A percentile compares a stretch with the other conserved stretches of the same genome.
phyloP scores from a whole-genome alignment of 2,888 invertebrate genomes.

The Falcaria lacertinaria region DNA sequence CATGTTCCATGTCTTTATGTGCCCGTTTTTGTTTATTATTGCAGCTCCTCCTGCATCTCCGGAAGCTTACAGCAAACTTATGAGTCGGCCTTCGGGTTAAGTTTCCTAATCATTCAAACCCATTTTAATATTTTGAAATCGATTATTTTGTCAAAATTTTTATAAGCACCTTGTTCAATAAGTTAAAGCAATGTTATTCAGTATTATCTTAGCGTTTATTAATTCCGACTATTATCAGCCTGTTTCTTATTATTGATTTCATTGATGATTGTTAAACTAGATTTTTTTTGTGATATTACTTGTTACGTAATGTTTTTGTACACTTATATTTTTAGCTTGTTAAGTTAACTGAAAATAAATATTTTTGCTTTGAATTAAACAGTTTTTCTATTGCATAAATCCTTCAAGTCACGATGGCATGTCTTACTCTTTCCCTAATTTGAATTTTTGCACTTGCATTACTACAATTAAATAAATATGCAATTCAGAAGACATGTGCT shows the following conservation, averaged over 20 bases:
- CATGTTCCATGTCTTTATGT: too few relatives aligned
- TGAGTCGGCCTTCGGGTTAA: constrained; percentile 16
- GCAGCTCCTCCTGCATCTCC: background rate
- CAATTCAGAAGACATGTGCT: too few relatives aligned
- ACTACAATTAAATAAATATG: too few relatives aligned
- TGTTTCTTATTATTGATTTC: too few relatives aligned
- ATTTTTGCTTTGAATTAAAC: background rate
- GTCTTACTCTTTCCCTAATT: too few relatives aligned
- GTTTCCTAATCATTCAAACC: background rate
- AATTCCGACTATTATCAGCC: too few relatives aligned
- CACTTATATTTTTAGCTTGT: background rate
- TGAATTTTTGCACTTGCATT: too few relatives aligned
- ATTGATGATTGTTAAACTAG: background rate
- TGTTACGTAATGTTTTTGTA: background rate
- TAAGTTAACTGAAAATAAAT: background rate
- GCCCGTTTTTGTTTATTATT: background rate
- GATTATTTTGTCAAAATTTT: background rate
- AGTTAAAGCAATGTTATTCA: background rate
- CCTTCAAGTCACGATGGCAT: too few relatives aligned
- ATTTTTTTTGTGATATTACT: background rate
- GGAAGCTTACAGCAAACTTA: background rate
- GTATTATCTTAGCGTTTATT: background rate
- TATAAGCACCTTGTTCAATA: background rate
- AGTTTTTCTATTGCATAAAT: background rate
- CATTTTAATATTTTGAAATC: too few relatives aligned